These are phyloP conservation scores for Drosophila fuyamai DNA, from an alignment of 1,140 invertebrate species.

Conservation along the genomic window DNA sequence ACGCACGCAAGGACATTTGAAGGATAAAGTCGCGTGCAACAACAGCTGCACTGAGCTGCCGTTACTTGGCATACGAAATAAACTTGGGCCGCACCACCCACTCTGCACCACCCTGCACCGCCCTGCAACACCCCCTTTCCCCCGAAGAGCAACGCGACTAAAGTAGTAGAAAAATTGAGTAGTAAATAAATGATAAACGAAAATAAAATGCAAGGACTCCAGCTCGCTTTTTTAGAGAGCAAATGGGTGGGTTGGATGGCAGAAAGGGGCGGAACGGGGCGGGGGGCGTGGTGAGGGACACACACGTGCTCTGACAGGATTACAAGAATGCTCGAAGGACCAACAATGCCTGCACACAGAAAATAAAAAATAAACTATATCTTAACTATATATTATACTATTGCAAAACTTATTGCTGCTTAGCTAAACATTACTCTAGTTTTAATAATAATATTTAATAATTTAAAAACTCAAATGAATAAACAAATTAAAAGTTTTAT, in stretches of 20 bases:
- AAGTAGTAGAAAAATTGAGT: conserved; percentile 83
- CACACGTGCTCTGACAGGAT: conserved; percentile 72
- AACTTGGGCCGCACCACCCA: conserved; percentile 59
- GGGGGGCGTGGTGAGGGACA: conserved; percentile 7
- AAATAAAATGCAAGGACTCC: conserved; percentile 81
- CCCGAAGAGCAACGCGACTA: conserved; percentile 54
- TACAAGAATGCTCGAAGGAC: conserved; percentile 79
- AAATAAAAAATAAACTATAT: neutral
- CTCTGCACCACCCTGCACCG: neutral
- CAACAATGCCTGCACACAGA: conserved; percentile 58
- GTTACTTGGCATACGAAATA: conserved; percentile 81
- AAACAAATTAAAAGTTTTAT: too few relatives aligned
- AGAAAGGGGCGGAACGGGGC: neutral
- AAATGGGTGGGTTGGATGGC: neutral
- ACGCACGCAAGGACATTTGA: conserved; percentile 84
- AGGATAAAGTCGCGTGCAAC: conserved; percentile 81
- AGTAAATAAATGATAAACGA: conserved; percentile 84
- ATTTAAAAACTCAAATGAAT: too few relatives aligned
- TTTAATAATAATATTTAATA: too few relatives aligned
- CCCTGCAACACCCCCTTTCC: neutral
- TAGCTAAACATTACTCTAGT: too few relatives aligned
- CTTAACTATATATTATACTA: too few relatives aligned
- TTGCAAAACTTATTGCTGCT: too few relatives aligned
- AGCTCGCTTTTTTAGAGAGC: conserved; percentile 33
- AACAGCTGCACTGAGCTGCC: conserved; percentile 71